Evolutionary conservation across 2,113 vertebrate genomes (phyloP).

Genomic region (Entelurus aequoreus): DNA sequence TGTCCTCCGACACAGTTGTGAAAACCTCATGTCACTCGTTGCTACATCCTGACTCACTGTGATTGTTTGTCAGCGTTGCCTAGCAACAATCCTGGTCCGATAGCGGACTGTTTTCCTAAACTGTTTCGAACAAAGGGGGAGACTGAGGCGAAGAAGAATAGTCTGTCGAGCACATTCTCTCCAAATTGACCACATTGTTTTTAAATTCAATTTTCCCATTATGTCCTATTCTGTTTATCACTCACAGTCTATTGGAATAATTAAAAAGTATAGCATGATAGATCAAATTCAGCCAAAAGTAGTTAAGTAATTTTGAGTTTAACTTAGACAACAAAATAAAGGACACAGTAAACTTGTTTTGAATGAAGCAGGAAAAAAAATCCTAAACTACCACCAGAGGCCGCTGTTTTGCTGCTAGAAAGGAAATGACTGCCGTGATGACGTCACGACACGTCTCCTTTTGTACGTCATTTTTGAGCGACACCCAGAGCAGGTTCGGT

Average conservation of each 20-base stretch:
- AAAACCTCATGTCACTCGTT: conserved; percentile 15
- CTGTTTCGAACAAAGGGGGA: background rate
- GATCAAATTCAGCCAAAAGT: background rate
- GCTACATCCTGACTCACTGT: background rate
- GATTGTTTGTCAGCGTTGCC: conserved; percentile 39
- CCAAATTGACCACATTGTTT: background rate
- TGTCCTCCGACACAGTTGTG: conserved; percentile 7
- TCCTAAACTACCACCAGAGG: background rate
- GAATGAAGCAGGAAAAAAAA: too few relatives aligned
- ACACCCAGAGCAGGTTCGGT: conserved; percentile 7
- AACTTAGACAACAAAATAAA: too few relatives aligned
- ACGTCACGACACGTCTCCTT: conserved; percentile 22
- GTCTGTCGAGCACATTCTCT: conserved; percentile 8
- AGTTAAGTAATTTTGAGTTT: too few relatives aligned
- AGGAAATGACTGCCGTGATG: background rate
- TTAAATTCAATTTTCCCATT: background rate
- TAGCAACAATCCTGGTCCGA: conserved; percentile 27
- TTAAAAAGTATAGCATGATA: background rate
- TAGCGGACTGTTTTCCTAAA: conserved; percentile 15
- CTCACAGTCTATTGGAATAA: background rate
- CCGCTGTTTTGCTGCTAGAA: background rate
- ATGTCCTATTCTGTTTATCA: background rate
- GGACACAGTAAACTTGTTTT: too few relatives aligned
- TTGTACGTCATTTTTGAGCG: conserved; percentile 45
- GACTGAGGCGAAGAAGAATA: background rate